Conservation (phyloP, 35 echinoderm and acorn worm species). For the Strongylocentrotus purpuratus region DNA sequence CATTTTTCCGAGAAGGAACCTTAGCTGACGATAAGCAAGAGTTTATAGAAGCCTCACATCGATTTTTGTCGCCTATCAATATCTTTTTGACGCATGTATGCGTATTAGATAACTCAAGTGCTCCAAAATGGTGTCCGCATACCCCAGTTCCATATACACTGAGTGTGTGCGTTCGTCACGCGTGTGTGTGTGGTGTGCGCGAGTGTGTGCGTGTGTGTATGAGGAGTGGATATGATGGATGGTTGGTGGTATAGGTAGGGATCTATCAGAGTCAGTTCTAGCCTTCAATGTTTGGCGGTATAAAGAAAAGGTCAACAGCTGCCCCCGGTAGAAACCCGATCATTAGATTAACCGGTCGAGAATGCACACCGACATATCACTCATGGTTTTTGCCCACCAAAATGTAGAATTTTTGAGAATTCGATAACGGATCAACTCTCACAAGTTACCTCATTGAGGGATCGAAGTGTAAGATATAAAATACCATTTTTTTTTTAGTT, state of each 20-base stretch:
- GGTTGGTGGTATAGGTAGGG: background rate
- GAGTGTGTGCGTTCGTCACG: background rate
- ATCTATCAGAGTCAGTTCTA: background rate
- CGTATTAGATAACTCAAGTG: conserved; percentile 4
- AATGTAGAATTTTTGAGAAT: background rate
- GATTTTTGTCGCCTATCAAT: conserved; percentile 9
- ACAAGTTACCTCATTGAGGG: no score
- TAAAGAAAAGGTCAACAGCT: background rate
- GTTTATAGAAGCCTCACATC: background rate
- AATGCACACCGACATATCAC: background rate
- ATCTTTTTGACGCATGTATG: background rate
- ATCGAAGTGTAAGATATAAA: no score
- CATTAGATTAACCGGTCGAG: background rate
- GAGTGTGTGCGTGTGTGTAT: background rate
- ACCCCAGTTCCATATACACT: background rate
- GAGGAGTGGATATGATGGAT: background rate
- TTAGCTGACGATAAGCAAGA: background rate
- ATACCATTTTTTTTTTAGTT: no score
- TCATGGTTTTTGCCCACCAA: background rate
- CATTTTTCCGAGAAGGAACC: background rate
- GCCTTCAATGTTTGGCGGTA: background rate
- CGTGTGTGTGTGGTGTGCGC: background rate
- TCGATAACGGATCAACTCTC: background rate
- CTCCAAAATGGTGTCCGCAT: background rate
- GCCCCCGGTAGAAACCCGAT: background rate